Evolutionary conservation across 2,888 invertebrate species (phyloP).

Genomic region (Ceriagrion tenellum): DNA sequence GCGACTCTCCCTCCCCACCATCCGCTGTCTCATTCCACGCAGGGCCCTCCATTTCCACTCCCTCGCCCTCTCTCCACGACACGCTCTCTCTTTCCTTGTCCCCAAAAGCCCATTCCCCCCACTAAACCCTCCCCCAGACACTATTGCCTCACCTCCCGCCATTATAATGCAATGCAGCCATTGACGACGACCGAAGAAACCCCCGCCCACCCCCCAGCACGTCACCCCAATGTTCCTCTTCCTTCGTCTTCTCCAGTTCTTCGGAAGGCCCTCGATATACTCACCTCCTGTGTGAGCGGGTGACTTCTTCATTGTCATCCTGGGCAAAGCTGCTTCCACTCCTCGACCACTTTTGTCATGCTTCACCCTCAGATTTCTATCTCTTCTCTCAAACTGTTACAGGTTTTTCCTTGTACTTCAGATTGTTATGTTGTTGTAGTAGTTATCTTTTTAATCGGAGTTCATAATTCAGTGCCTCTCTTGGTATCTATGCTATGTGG

Average conservation of each 20-base stretch:
- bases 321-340: not conserved
- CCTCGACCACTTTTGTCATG: not conserved
- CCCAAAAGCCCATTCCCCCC: not conserved
- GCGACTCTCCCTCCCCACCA: not conserved
- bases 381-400: too few species aligned
- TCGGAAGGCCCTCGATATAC: not conserved
- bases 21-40: not conserved
- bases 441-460: too few species aligned
- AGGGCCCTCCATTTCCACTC: not conserved
- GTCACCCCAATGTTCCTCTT: not conserved
- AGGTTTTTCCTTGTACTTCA: too few species aligned
- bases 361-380: not conserved
- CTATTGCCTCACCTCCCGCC: not conserved
- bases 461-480: too few species aligned
- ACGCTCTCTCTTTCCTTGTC: not conserved
- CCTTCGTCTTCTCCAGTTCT: not conserved
- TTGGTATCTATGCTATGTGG: too few species aligned
- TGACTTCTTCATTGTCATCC: not conserved
- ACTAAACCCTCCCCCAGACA: not conserved
- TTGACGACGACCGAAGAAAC: constrained; percentile 36
- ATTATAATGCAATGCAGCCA: constrained; percentile 56
- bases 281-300: not conserved
- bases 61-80: not conserved
- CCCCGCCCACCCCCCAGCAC: not conserved
- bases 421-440: too few species aligned